These are phyloP conservation scores for Pammene fasciana DNA, from an alignment of 2,888 invertebrate genomes.

Conservation along the genomic window DNA sequence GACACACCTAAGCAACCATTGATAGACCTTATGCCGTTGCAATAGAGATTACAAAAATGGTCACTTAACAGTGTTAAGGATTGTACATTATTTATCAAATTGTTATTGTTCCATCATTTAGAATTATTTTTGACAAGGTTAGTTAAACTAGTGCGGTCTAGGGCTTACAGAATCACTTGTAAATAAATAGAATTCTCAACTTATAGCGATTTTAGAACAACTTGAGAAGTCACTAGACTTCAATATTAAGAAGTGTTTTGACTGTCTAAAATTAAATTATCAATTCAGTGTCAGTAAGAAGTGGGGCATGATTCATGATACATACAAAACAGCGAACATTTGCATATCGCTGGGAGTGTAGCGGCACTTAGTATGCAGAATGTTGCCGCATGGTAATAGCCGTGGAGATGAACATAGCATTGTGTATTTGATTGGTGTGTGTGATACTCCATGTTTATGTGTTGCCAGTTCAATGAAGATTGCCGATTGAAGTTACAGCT, in stretches of 20 bases:
- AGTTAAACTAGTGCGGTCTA: too few species aligned
- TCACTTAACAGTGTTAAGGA: too few species aligned
- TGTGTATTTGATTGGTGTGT: slow-evolving; percentile 4
- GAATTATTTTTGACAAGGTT: too few species aligned
- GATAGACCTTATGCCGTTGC: too few species aligned
- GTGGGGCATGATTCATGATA: slow-evolving; percentile 49
- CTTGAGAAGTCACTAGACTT: neutral
- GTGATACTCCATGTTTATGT: neutral
- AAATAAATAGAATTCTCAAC: too few species aligned
- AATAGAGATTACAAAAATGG: too few species aligned
- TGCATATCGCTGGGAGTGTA: slow-evolving; percentile 43
- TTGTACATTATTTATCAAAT: too few species aligned
- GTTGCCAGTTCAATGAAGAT: neutral
- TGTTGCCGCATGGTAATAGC: slow-evolving; percentile 21
- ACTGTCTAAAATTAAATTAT: slow-evolving; percentile 18
- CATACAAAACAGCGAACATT: slow-evolving; percentile 50
- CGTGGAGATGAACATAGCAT: slow-evolving; percentile 18
- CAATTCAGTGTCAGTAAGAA: slow-evolving; percentile 51
- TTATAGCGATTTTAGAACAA: too few species aligned
- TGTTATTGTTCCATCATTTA: too few species aligned
- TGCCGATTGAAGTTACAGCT: neutral
- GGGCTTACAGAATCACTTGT: too few species aligned
- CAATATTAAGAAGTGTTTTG: slow-evolving; percentile 3
- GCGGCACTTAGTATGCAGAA: slow-evolving; percentile 30
- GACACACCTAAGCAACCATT: too few species aligned